These are phyloP conservation scores for Craniophora ligustri DNA, from an alignment of 2,888 invertebrate genomes.

Conservation along the genomic window DNA sequence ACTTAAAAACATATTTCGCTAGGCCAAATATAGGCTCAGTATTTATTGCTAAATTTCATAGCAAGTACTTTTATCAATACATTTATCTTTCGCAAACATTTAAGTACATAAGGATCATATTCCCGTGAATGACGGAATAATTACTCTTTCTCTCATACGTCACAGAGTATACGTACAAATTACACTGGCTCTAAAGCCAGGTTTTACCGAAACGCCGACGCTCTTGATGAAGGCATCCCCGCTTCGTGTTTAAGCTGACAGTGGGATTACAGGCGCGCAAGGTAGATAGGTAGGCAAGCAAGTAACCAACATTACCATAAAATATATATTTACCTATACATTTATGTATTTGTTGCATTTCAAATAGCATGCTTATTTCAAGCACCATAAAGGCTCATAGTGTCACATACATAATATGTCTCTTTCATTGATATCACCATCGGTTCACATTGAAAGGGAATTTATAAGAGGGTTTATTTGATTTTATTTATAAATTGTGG, in stretches of 20 bases:
- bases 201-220: conserved; percentile 41
- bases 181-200: conserved; percentile 35
- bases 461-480: too few relatives aligned
- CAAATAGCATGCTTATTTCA: too few relatives aligned
- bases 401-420: too few relatives aligned
- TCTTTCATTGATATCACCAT: too few relatives aligned
- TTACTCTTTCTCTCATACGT: conserved; percentile 17
- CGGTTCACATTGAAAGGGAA: too few relatives aligned
- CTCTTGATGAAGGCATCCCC: conserved; percentile 46
- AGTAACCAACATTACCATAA: conserved; percentile 28
- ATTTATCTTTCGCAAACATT: not conserved
- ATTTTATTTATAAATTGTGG: too few relatives aligned
- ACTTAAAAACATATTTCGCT: too few relatives aligned
- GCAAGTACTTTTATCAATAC: not conserved
- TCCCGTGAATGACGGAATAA: conserved; percentile 13
- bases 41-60: too few relatives aligned
- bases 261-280: conserved; percentile 46
- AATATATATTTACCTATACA: too few relatives aligned
- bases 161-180: conserved; percentile 36
- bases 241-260: conserved; percentile 51
- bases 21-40: too few relatives aligned
- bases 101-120: not conserved
- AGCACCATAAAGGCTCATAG: too few relatives aligned
- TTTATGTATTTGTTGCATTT: conserved; percentile 11
- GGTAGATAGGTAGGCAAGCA: conserved; percentile 3